Conservation (phyloP, 2,888 invertebrate genomes). For the Platycnemis pennipes region DNA sequence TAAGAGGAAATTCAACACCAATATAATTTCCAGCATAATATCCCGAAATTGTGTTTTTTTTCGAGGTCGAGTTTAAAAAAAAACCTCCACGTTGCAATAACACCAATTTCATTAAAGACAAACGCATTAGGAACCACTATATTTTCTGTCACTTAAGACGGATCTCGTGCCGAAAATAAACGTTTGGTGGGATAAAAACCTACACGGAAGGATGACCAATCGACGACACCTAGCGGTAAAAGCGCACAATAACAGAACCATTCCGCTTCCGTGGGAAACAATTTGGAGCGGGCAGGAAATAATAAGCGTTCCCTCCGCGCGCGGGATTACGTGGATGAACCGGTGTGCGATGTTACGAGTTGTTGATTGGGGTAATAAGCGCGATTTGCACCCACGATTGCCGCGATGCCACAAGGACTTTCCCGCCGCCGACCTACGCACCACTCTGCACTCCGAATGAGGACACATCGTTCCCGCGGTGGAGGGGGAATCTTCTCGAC, state of each 20-base stretch:
- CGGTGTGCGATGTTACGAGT: slow-evolving; percentile 4
- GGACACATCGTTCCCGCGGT: slow-evolving; percentile 28
- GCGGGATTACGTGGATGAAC: neutral
- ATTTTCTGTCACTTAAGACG: no score
- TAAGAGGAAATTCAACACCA: no score
- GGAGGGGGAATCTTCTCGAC: neutral
- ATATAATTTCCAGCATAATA: no score
- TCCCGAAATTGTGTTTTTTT: no score
- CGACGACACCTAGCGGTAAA: slow-evolving; percentile 7
- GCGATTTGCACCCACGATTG: slow-evolving; percentile 26
- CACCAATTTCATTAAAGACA: no score
- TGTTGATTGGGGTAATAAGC: slow-evolving; percentile 26
- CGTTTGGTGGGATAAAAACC: neutral
- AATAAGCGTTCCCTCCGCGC: neutral
- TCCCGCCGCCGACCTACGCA: neutral
- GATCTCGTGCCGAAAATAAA: neutral
- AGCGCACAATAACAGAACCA: slow-evolving; percentile 16
- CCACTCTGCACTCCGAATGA: neutral
- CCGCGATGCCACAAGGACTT: neutral
- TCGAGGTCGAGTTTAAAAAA: no score
- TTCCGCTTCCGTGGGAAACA: neutral
- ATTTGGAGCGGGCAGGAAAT: slow-evolving; percentile 16
- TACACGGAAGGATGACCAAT: neutral
- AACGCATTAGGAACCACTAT: no score
- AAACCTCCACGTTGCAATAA: no score